phyloP scores from a whole-genome alignment of 2,888 invertebrate species.

The Abrostola tripartita region DNA sequence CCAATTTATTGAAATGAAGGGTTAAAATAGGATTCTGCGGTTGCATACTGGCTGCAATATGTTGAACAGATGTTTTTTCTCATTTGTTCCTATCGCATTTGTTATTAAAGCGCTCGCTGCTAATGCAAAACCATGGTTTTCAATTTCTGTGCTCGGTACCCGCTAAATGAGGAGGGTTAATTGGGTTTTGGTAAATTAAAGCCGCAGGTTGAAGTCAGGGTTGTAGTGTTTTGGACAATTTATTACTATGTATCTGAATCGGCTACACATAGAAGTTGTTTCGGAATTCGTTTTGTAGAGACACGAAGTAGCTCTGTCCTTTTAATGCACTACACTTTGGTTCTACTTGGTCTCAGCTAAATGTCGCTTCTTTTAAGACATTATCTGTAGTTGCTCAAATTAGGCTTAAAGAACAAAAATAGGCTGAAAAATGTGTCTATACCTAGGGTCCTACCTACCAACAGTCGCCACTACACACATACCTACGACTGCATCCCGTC shows the following conservation, averaged over 20 bases:
- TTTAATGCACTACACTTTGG: too few relatives aligned
- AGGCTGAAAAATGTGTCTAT: too few relatives aligned
- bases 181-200: conserved; percentile 25
- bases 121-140: conserved; percentile 33
- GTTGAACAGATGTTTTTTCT: conserved; percentile 50
- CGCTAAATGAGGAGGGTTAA: conserved; percentile 16
- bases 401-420: too few relatives aligned
- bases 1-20: conserved; percentile 74
- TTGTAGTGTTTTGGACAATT: neutral
- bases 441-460: too few relatives aligned
- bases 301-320: too few relatives aligned
- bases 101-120: conserved; percentile 34
- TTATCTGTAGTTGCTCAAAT: too few relatives aligned
- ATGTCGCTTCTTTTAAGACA: too few relatives aligned
- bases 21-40: conserved; percentile 68
- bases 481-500: too few relatives aligned
- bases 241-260: neutral
- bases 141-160: conserved; percentile 13
- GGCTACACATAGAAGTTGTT: too few relatives aligned
- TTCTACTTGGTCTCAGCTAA: too few relatives aligned
- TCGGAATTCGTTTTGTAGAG: too few relatives aligned
- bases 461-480: too few relatives aligned
- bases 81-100: conserved; percentile 35
- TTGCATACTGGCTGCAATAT: conserved; percentile 52
- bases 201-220: conserved; percentile 1